Evolutionary conservation across 2,888 invertebrate species (phyloP).

Genomic region (Conomelus anceps): DNA sequence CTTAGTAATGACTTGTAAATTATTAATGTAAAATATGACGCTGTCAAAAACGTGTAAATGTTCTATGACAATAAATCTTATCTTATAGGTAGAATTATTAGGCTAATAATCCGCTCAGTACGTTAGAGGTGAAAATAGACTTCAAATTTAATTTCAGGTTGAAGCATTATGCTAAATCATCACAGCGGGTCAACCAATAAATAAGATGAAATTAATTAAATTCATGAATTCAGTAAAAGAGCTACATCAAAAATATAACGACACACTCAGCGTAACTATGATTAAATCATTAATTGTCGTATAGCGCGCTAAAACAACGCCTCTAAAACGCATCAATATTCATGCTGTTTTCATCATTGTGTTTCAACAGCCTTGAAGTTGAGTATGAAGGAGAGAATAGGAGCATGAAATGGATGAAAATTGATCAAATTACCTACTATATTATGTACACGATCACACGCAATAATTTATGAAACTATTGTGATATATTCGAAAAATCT

Average conservation of each 20-base stretch:
- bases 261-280: background rate
- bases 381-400: too few species aligned
- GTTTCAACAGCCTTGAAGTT: background rate
- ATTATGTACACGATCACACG: too few species aligned
- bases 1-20: too few species aligned
- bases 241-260: background rate
- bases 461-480: too few species aligned
- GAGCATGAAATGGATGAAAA: too few species aligned
- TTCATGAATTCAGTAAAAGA: background rate
- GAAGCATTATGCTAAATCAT: background rate
- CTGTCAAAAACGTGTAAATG: too few species aligned
- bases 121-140: slow-evolving; percentile 26
- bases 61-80: too few species aligned
- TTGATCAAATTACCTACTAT: too few species aligned
- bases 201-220: background rate
- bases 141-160: background rate
- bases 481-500: too few species aligned
- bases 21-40: too few species aligned
- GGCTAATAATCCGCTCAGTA: slow-evolving; percentile 7
- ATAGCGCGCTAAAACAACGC: background rate
- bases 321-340: background rate
- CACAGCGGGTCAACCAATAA: background rate
- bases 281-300: background rate
- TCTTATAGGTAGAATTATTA: too few species aligned
- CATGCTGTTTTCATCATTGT: slow-evolving; percentile 14